These are phyloP conservation scores for Dicranocentrus wangi DNA, from an alignment of 2,888 invertebrate species.

Conservation along the genomic window DNA sequence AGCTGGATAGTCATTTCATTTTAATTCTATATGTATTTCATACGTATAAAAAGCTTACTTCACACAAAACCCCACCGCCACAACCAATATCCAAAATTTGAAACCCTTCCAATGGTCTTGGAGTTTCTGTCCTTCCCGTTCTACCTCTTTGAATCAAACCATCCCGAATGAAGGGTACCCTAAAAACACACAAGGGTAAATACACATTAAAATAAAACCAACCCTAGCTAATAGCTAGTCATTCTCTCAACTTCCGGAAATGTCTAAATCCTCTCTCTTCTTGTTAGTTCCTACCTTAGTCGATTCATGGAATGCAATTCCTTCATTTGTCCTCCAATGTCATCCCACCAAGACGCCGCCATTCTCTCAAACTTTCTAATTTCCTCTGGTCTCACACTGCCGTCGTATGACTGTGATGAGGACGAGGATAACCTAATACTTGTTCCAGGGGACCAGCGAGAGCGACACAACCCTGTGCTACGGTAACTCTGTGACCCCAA, in stretches of 20 bases:
- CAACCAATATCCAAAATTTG: slow-evolving; percentile 70
- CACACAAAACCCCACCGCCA: slow-evolving; percentile 72
- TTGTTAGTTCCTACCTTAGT: slow-evolving; percentile 60
- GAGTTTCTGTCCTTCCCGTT: slow-evolving; percentile 18
- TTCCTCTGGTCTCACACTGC: slow-evolving; percentile 58
- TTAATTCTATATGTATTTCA: too few relatives aligned
- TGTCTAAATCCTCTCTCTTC: too few relatives aligned
- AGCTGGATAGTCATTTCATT: not conserved
- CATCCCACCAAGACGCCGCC: slow-evolving; percentile 70
- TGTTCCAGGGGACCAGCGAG: too few relatives aligned
- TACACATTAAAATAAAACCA: too few relatives aligned
- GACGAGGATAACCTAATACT: too few relatives aligned
- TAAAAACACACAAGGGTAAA: slow-evolving; percentile 6
- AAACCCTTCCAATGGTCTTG: slow-evolving; percentile 66
- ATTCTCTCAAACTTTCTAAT: slow-evolving; percentile 69
- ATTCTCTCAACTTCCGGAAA: too few relatives aligned
- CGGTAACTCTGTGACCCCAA: too few relatives aligned
- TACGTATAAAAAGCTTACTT: slow-evolving; percentile 56
- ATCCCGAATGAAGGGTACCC: slow-evolving; percentile 69
- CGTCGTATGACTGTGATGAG: too few relatives aligned
- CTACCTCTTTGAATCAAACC: slow-evolving; percentile 64
- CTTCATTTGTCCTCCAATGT: slow-evolving; percentile 64
- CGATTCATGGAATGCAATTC: slow-evolving; percentile 71
- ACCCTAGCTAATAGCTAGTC: not conserved
- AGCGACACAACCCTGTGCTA: too few relatives aligned